Conservation (phyloP, 2,888 invertebrate species). For the Lasiommata megera region DNA sequence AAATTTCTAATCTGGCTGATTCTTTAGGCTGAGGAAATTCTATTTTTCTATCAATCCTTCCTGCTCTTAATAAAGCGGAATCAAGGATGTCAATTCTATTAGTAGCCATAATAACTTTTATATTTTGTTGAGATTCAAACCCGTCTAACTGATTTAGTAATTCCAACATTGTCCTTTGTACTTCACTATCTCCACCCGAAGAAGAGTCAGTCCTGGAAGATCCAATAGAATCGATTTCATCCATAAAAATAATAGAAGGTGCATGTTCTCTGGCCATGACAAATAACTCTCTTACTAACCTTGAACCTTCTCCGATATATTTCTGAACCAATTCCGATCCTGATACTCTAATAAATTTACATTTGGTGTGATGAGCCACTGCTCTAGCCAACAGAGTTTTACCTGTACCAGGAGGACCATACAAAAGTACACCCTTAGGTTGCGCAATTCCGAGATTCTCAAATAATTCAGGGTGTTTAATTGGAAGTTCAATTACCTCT, state of each 20-base stretch:
- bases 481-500: conserved; percentile 99
- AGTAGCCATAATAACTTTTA: conserved; percentile 99
- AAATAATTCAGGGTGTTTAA: conserved; percentile 99
- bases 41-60: conserved; percentile 99
- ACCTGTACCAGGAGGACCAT: conserved; percentile 97
- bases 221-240: conserved; percentile 99
- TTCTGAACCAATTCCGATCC: conserved; percentile 99
- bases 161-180: conserved; percentile 99
- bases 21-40: conserved; percentile 99
- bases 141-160: conserved; percentile 98
- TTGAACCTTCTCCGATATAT: conserved; percentile 99
- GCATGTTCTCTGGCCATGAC: conserved; percentile 99
- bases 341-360: conserved; percentile 99
- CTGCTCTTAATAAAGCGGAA: conserved; percentile 97
- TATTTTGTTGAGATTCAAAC: conserved; percentile 99
- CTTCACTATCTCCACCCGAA: conserved; percentile 99
- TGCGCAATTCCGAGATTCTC: conserved; percentile 99
- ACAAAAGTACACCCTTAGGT: conserved; percentile 97
- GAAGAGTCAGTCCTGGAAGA: conserved; percentile 99
- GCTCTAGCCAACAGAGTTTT: conserved; percentile 98
- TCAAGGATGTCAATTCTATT: conserved; percentile 99
- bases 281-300: conserved; percentile 99
- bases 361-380: conserved; percentile 99
- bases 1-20: conserved; percentile 97
- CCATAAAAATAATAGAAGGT: conserved; percentile 99